Percentiles rank a stretch among this genome's conserved stretches.
These are phyloP conservation scores for Tetraodon nigroviridis DNA, from an alignment of 2,113 vertebrate genomes.

Conservation along the genomic window DNA sequence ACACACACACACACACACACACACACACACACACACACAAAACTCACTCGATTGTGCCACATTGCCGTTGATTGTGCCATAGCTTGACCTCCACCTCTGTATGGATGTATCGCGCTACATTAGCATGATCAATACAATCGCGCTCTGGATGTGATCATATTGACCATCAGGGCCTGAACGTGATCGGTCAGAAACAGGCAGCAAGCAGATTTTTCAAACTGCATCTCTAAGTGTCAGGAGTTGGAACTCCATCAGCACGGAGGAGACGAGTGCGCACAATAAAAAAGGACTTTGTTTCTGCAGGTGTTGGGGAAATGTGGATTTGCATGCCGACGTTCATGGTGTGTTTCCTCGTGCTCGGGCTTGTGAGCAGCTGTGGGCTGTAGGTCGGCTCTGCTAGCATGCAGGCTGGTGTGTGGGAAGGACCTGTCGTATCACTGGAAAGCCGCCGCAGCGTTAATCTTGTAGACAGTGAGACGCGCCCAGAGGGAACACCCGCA, in stretches of 20 bases:
- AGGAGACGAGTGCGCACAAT: background rate
- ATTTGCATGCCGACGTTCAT: background rate
- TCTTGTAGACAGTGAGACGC: slow-evolving; percentile 7
- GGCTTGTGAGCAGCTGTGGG: background rate
- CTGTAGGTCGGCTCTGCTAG: slow-evolving; percentile 2
- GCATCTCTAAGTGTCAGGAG: too few relatives aligned
- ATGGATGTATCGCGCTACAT: slow-evolving; percentile 54
- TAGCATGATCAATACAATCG: slow-evolving; percentile 62
- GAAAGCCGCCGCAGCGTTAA: slow-evolving; percentile 7
- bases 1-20: slow-evolving; percentile 4
- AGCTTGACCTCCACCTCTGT: slow-evolving; percentile 49
- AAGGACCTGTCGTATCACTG: slow-evolving; percentile 2
- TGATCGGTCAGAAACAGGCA: background rate
- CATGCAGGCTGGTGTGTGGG: too few relatives aligned
- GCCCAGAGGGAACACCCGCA: slow-evolving; percentile 27
- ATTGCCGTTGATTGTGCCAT: slow-evolving; percentile 46
- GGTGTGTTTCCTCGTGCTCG: background rate
- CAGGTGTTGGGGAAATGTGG: background rate
- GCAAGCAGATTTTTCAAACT: background rate
- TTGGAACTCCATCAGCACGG: background rate
- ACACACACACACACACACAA: slow-evolving; percentile 6
- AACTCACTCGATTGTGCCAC: slow-evolving; percentile 44
- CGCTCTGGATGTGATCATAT: slow-evolving; percentile 43
- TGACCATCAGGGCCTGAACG: slow-evolving; percentile 7
- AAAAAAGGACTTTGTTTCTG: background rate